phyloP scores from a whole-genome alignment of 2,888 invertebrate genomes.

The Encarsia formosa region DNA sequence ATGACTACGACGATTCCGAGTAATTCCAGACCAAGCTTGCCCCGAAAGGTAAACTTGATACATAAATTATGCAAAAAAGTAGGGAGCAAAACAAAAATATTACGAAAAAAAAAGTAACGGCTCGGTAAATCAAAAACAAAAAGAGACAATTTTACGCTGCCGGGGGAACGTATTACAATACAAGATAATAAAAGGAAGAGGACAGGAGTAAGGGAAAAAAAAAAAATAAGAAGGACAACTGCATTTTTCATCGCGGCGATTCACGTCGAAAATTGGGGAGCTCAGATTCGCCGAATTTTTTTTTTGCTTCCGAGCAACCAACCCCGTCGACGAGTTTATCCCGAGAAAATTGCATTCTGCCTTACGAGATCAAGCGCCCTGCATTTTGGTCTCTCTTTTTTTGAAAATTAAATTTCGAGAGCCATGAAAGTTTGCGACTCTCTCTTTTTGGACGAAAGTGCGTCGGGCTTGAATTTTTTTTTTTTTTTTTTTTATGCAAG shows the following conservation, averaged over 20 bases:
- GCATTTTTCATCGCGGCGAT: constrained; percentile 24
- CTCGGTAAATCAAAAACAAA: no score
- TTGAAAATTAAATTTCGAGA: constrained; percentile 25
- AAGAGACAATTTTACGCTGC: no score
- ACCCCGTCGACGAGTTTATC: constrained; percentile 19
- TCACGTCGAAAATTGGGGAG: constrained; percentile 24
- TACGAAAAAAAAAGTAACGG: no score
- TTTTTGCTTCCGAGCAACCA: neutral
- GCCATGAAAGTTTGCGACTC: constrained; percentile 15
- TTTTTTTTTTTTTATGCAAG: no score
- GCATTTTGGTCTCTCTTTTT: constrained; percentile 16
- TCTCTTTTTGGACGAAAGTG: no score
- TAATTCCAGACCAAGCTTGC: no score
- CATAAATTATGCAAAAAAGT: no score
- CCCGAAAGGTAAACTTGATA: no score
- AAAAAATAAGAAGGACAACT: constrained; percentile 21
- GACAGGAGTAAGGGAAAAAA: constrained; percentile 1
- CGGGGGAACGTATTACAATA: neutral
- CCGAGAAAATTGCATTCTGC: constrained; percentile 24
- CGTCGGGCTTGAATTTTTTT: no score
- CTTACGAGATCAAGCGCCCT: constrained; percentile 19
- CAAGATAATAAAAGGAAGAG: constrained; percentile 13
- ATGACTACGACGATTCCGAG: no score
- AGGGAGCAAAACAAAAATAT: no score
- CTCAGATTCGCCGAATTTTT: constrained; percentile 23